Evolutionary conservation across 2,888 invertebrate species (phyloP).

Genomic region (Melanargia galathea): DNA sequence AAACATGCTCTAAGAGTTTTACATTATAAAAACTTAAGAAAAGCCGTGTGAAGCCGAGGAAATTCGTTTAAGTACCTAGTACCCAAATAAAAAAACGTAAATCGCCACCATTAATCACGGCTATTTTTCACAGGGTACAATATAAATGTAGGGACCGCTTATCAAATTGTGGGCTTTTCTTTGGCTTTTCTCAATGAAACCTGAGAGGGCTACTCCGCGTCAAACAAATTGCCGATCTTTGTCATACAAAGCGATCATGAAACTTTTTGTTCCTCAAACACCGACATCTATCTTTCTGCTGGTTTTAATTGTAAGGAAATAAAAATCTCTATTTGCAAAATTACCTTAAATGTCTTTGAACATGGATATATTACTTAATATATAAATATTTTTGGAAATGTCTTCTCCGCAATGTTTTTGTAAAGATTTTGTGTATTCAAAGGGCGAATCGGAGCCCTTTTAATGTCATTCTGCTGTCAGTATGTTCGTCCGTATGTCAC

Average conservation of each 20-base stretch:
- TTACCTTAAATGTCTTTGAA: slow-evolving; percentile 27
- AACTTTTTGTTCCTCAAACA: slow-evolving; percentile 31
- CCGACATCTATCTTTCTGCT: slow-evolving; percentile 38
- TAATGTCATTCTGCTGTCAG: too few species aligned
- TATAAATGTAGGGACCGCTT: slow-evolving; percentile 18
- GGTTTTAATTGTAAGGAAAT: slow-evolving; percentile 39
- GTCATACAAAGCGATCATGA: slow-evolving; percentile 30
- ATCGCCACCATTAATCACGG: slow-evolving; percentile 14
- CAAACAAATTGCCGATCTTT: slow-evolving; percentile 29
- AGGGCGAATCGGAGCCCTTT: too few species aligned
- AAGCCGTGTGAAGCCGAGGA: too few species aligned
- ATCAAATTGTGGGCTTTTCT: slow-evolving; percentile 17
- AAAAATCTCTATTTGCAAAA: slow-evolving; percentile 39
- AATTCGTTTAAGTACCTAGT: too few species aligned
- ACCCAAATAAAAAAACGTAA: neutral
- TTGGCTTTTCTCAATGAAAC: slow-evolving; percentile 15
- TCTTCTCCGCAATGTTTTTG: neutral
- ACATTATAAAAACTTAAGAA: too few species aligned
- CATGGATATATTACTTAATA: neutral
- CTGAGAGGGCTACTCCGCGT: neutral
- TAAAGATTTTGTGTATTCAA: too few species aligned
- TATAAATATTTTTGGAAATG: neutral
- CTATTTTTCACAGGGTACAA: slow-evolving; percentile 12
- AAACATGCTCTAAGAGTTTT: too few species aligned
- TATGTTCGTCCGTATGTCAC: too few species aligned